Evolutionary conservation across 2,797 vertebrate species (phyloP), one percentile per base, ranked within the genome.

Genomic region (Notolabrus celidotus): DNA sequence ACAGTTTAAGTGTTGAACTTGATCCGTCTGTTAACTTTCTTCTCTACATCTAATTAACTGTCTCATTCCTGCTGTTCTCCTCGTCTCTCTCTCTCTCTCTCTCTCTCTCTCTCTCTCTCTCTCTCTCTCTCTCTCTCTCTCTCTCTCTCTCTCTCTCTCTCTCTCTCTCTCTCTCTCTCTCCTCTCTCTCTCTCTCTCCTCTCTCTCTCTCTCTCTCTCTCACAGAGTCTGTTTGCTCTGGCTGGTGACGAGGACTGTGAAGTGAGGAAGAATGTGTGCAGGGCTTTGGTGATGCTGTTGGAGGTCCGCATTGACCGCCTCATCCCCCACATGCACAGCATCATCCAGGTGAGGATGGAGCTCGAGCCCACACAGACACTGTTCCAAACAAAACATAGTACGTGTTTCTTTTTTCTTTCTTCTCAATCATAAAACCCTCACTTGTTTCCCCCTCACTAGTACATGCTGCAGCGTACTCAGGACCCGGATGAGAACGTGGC

Each of bases 291-390:
- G 71, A 98, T 98, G 97, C 93, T 98, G 71, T 89, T 98, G 76
- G 97, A 98, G 88, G 97, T 98, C 52, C 95, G 97, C n/a, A 97
- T 98, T 0, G 97, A 98, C 77, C 93, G 97, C 31, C 95, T 98
- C 38, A 96, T 98, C 58, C 97, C 97, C 0, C 97, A 98, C 89
- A 97, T 98, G 97, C 96, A 98, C 92, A 97, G 97, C 86, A 98
- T 98, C 84, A 96, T 98, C 79, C 96, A 98, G 95, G 96, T 98
- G 59, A 72, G 88, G 2, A 3, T n/a, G 47, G n/a, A 7, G 5
- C 14, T 36, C 34, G 42, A 2, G 36, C 11, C 36, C 10, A 12
- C 11, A 12, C 12, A 9, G 33, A 34, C 0, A 16, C 20, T 20
- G 17, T n/a, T n/a, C 25, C 16, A 25, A 34, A 46, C 23, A 8